These are phyloP conservation scores for Phataginus tricuspis DNA, from an alignment of 2,797 vertebrate species.

Conservation along the genomic window DNA sequence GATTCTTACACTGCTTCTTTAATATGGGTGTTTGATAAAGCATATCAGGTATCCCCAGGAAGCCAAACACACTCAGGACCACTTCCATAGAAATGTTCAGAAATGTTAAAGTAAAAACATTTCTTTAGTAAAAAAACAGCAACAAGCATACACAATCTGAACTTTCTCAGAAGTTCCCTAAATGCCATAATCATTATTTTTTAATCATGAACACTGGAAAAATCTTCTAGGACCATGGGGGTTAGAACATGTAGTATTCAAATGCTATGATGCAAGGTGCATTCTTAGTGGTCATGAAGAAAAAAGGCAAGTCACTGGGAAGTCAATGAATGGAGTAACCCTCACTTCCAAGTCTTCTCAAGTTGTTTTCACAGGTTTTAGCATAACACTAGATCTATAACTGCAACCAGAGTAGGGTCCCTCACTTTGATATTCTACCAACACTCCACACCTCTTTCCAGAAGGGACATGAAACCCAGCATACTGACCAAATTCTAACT, in stretches of 20 bases:
- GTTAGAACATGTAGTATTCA: neutral
- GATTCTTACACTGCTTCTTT: constrained; percentile 8
- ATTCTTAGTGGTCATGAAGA: neutral
- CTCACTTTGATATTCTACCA: constrained; percentile 40
- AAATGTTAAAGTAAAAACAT: constrained; percentile 17
- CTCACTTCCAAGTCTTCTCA: neutral
- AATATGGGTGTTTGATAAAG: constrained; percentile 33
- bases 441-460: constrained; percentile 35
- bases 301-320: neutral
- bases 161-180: neutral
- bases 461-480: constrained; percentile 44
- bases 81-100: constrained; percentile 30
- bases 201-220: neutral
- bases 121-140: neutral
- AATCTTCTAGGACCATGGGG: neutral
- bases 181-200: neutral
- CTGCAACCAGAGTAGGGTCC: neutral
- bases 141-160: neutral
- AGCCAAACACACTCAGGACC: constrained; percentile 33
- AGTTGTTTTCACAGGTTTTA: neutral
- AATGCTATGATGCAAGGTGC: neutral
- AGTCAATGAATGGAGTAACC: neutral
- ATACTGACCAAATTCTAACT: constrained; percentile 64
- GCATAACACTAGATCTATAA: neutral
- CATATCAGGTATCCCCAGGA: neutral